Percentiles rank a stretch among this genome's conserved stretches.
Evolutionary conservation across 2,797 vertebrate species (phyloP).

Genomic region (Ctenosaura bakeri): DNA sequence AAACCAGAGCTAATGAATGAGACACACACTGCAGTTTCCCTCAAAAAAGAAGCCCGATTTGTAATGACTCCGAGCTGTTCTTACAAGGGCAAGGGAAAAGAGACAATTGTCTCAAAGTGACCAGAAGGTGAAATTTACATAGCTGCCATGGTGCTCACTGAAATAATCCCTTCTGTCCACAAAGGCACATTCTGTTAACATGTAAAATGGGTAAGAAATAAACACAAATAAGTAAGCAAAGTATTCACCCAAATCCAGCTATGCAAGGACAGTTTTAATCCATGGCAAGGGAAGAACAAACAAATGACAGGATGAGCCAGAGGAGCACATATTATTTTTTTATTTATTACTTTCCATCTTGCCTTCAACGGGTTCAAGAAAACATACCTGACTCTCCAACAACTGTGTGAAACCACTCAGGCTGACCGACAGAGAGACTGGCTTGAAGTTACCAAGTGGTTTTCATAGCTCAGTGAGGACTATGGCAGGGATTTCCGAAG

Average conservation of each 20-base stretch:
- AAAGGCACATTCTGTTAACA: not conserved
- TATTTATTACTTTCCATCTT: not conserved
- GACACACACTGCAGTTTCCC: not conserved
- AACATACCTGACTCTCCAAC: not conserved
- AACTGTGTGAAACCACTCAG: not conserved
- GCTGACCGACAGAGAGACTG: not conserved
- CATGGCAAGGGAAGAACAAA: not conserved
- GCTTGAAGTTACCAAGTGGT: not conserved
- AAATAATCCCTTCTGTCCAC: not conserved
- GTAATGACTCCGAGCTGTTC: not conserved
- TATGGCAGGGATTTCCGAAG: not conserved
- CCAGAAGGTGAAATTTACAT: not conserved
- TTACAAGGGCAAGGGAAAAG: not conserved
- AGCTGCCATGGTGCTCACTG: not conserved
- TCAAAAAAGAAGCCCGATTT: not conserved
- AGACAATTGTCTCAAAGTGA: not conserved
- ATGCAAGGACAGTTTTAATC: not conserved
- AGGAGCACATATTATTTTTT: not conserved
- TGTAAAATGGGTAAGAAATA: not conserved
- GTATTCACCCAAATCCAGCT: not conserved
- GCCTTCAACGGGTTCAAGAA: not conserved
- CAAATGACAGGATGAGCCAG: not conserved
- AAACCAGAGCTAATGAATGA: not conserved
- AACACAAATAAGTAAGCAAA: not conserved
- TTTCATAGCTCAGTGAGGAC: not conserved